Evolutionary conservation across 2,113 vertebrate genomes (phyloP).

Genomic region (Papio anubis): DNA sequence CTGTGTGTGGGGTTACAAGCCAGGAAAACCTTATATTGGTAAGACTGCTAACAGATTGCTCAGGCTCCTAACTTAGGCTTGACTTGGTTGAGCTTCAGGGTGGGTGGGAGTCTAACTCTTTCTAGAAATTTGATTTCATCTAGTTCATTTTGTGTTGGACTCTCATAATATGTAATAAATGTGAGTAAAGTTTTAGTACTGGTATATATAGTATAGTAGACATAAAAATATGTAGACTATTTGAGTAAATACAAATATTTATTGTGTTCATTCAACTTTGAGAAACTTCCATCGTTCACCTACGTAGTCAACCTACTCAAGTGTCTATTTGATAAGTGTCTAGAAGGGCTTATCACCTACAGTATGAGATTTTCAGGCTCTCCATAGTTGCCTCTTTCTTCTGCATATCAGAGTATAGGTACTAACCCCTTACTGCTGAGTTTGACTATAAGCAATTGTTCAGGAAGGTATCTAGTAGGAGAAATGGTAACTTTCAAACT

Average conservation of each 20-base stretch:
- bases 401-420: background rate
- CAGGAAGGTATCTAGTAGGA: background rate
- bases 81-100: too few relatives aligned
- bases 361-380: background rate
- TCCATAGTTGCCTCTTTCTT: background rate
- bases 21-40: background rate
- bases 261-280: background rate
- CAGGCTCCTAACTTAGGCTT: background rate
- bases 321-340: background rate
- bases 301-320: background rate
- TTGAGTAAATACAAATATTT: background rate
- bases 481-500: background rate
- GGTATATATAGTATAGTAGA: background rate
- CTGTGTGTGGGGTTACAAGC: background rate
- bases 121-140: background rate
- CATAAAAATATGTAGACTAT: background rate
- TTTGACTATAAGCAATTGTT: background rate
- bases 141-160: background rate
- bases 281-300: background rate
- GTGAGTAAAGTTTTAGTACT: background rate
- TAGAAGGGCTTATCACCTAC: accelerated
- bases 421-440: background rate
- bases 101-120: background rate
- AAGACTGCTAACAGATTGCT: background rate
- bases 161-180: background rate